Conservation (phyloP, 2,797 vertebrate species). For the Peromyscus aztecus region DNA sequence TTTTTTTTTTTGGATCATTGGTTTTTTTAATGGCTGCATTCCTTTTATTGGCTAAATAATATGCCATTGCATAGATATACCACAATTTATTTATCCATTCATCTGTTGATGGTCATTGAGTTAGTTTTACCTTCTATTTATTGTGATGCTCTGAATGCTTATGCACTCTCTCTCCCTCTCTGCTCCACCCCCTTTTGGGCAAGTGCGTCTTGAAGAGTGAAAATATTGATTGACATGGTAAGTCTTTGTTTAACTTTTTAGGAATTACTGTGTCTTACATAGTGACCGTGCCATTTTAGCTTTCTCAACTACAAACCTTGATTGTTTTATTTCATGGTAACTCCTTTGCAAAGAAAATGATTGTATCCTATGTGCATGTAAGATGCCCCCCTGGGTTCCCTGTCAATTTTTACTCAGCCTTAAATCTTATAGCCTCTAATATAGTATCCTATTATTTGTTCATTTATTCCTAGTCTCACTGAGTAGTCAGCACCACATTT, state of each 20-base stretch:
- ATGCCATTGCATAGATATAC: no score
- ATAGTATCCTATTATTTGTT: background rate
- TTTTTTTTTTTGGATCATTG: background rate
- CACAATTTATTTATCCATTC: background rate
- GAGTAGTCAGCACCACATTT: background rate
- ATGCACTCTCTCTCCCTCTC: no score
- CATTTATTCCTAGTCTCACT: conserved; percentile 4
- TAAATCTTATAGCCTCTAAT: background rate
- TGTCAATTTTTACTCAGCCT: background rate
- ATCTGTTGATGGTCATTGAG: background rate
- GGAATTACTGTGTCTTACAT: background rate
- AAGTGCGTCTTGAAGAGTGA: background rate
- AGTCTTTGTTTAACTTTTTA: conserved; percentile 32
- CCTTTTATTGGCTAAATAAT: background rate
- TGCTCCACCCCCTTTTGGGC: background rate
- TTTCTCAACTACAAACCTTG: background rate
- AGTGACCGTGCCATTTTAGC: background rate
- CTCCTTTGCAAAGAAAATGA: background rate
- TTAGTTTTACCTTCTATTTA: background rate
- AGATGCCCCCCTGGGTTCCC: background rate
- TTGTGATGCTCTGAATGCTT: background rate
- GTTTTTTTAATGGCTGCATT: background rate
- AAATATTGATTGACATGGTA: background rate
- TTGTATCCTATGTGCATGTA: background rate
- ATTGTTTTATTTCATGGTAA: background rate